Percentiles rank a stretch among this genome's conserved stretches.
These are phyloP conservation scores for Eriosoma lanigerum DNA, from an alignment of 1,140 invertebrate genomes.

Conservation along the genomic window DNA sequence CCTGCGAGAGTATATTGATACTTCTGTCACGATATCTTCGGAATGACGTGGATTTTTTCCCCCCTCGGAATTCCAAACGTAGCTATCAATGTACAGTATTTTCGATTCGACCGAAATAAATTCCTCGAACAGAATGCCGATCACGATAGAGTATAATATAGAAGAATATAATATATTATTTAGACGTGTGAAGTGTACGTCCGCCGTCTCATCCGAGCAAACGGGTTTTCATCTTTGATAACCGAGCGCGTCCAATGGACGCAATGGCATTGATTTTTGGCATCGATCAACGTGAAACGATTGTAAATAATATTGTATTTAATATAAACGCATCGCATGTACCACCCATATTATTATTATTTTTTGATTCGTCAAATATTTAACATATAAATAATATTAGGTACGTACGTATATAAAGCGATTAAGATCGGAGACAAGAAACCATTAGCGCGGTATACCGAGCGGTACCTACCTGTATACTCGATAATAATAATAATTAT, in stretches of 20 bases:
- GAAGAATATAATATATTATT: neutral
- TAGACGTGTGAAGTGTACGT: constrained; percentile 2
- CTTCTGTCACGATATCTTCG: constrained; percentile 21
- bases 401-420: neutral
- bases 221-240: neutral
- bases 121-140: neutral
- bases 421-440: neutral
- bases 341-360: neutral
- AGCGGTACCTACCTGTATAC: no score
- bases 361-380: neutral
- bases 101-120: constrained; percentile 3
- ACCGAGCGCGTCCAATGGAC: neutral
- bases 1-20: constrained; percentile 7
- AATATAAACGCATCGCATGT: no score
- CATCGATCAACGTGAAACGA: neutral
- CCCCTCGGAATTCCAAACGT: constrained; percentile 9
- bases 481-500: no score
- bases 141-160: neutral
- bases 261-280: neutral
- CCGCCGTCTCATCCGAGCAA: neutral
- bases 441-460: no score
- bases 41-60: constrained; percentile 9
- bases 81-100: neutral
- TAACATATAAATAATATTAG: no score
- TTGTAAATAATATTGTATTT: no score